phyloP scores from a whole-genome alignment of 2,113 vertebrate species.

The Paradoxurus hermaphroditus region DNA sequence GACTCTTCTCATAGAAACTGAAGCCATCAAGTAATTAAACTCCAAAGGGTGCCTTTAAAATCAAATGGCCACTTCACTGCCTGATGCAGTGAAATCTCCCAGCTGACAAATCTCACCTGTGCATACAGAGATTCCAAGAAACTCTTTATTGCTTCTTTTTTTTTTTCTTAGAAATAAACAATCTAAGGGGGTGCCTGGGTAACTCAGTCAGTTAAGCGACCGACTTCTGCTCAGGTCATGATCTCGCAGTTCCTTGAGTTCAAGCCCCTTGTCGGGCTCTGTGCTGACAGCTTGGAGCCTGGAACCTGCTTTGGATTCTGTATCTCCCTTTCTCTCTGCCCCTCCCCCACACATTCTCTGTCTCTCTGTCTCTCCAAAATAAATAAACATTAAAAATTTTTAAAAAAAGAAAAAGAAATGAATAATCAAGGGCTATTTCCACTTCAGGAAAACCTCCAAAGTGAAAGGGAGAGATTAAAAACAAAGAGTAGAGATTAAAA shows the following conservation, averaged over 20 bases:
- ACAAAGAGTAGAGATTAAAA: neutral
- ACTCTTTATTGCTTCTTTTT: neutral
- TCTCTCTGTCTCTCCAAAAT: too few relatives aligned
- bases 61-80: neutral
- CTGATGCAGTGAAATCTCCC: neutral
- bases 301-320: too few relatives aligned
- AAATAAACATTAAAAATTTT: too few relatives aligned
- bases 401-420: neutral
- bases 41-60: neutral
- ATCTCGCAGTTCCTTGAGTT: too few relatives aligned
- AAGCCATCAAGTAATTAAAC: neutral
- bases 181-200: neutral
- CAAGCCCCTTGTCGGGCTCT: too few relatives aligned
- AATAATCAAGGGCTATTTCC: neutral
- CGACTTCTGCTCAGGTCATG: too few relatives aligned
- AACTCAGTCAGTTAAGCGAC: too few relatives aligned
- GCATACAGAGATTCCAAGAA: neutral
- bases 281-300: too few relatives aligned
- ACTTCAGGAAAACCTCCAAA: neutral
- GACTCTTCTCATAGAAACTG: neutral
- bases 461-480: neutral
- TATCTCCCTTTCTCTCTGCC: too few relatives aligned
- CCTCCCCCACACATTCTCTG: too few relatives aligned
- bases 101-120: neutral
- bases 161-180: conserved; percentile 10